A percentile compares a stretch with the other conserved stretches of the same genome.
These are phyloP conservation scores for Autographa gamma DNA, from an alignment of 2,888 invertebrate species.

Conservation along the genomic window DNA sequence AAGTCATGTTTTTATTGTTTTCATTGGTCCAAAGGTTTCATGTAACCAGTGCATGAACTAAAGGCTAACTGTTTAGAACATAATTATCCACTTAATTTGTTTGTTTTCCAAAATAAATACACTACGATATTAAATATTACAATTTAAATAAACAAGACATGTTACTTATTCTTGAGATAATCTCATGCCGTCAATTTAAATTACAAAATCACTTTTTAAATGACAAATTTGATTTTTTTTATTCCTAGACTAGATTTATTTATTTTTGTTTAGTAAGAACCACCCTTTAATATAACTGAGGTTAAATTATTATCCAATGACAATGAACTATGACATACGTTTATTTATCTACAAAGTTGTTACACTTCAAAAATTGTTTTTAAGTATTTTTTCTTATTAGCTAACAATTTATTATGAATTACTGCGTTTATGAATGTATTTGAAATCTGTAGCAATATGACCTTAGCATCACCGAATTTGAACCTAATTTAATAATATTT, in stretches of 20 bases:
- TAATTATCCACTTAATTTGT: not conserved
- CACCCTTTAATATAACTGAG: conserved; percentile 15
- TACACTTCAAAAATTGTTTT: conserved; percentile 9
- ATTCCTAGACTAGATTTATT: too few species aligned
- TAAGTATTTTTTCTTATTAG: not conserved
- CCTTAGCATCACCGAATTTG: too few species aligned
- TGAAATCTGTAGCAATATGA: too few species aligned
- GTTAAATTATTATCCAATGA: conserved; percentile 10
- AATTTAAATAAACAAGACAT: too few species aligned
- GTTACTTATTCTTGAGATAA: too few species aligned
- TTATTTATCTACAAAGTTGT: conserved; percentile 22
- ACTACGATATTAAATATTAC: not conserved
- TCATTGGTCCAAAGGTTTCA: not conserved
- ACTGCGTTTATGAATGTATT: too few species aligned
- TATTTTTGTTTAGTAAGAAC: conserved; percentile 19
- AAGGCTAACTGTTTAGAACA: not conserved
- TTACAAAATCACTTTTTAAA: too few species aligned
- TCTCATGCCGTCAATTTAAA: too few species aligned
- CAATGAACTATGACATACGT: conserved; percentile 46
- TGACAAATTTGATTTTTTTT: too few species aligned
- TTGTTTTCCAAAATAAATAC: not conserved
- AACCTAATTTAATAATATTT: too few species aligned
- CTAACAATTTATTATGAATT: too few species aligned
- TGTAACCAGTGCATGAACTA: not conserved
- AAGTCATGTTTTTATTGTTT: too few species aligned